Base-by-base conservation (phyloP, 2,113 vertebrate species). In the Loxodonta africana region DNA sequence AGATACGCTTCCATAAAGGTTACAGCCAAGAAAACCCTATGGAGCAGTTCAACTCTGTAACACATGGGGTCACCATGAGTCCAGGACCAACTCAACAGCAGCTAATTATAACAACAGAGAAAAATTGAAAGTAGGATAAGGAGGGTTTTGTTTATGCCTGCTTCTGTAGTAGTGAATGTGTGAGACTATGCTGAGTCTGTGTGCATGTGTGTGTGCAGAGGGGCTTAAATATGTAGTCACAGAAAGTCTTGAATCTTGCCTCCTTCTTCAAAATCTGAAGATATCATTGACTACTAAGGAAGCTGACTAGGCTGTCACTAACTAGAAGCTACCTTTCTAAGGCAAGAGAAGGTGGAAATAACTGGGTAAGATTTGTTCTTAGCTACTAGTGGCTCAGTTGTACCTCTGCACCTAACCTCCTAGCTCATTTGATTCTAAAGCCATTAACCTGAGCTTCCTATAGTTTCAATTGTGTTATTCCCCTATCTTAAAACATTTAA, bases 271-370 rank as follows among this genome's bases (percentile, higher is more conserved):
- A 96, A 60, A 88, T 92, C 8, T 89, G 25, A 76, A 93, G 41
- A 87, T 94, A 76, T 74, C n/a, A 71, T 53, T 87, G 28, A 51
- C 89, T 69, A 94, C 57, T 82, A 90, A 74, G 80, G 89, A 92
- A 94, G 62, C 41, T 85, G 65, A 78, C 9, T 71, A 30, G 5
- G 77, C 44, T 95, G 41, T 74, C 53, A 96, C 15, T 83, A 78
- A 78, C 10, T 73, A 89, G 57, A 93, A 93, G 18, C 84, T 94
- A 28, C 30, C 41, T 51, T 37, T 92, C 51, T 88, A 92, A 88
- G 65, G 37, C 14, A 78, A 93, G 63, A 71, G n/a, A 76, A 12
- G 85, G 30, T 51, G 14, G n/a, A 83, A 57, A 94, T 62, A 90
- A 53, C 26, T 51, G 44, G 69, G 3, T 83, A 83, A 82, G 51